A percentile compares a stretch with the other conserved stretches of the same genome.
These are phyloP conservation scores for Euura saliciscinereae DNA, from an alignment of 1,140 invertebrate species.

Conservation along the genomic window DNA sequence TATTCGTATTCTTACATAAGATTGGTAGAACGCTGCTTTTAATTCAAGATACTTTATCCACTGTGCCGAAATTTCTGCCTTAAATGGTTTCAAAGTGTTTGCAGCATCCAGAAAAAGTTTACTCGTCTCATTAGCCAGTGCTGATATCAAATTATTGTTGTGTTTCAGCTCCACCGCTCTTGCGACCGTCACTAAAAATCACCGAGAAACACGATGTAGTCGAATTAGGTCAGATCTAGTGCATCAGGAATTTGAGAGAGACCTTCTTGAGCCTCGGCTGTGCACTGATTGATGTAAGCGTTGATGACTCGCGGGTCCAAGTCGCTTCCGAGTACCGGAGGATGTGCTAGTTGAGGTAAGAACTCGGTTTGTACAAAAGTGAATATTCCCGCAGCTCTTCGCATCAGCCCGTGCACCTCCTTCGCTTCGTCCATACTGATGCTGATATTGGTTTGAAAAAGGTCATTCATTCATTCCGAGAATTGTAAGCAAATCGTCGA, in stretches of 20 bases:
- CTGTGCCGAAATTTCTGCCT: constrained; percentile 65
- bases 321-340: constrained; percentile 63
- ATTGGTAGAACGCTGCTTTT: constrained; percentile 69
- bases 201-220: background rate
- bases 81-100: constrained; percentile 63
- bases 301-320: constrained; percentile 67
- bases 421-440: constrained; percentile 74
- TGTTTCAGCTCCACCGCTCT: constrained; percentile 77
- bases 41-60: constrained; percentile 75
- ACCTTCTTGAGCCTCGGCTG: constrained; percentile 78
- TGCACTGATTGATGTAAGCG: constrained; percentile 73
- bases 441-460: constrained; percentile 37
- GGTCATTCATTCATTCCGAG: too few species aligned
- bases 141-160: constrained; percentile 67
- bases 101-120: constrained; percentile 69
- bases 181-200: constrained; percentile 69
- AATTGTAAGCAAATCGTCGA: constrained; percentile 20
- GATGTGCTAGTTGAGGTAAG: constrained; percentile 58
- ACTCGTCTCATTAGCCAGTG: constrained; percentile 71
- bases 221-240: too few species aligned
- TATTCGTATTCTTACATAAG: constrained; percentile 63
- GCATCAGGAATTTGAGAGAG: background rate
- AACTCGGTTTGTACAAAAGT: constrained; percentile 60
- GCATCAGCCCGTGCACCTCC: constrained; percentile 69
- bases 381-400: constrained; percentile 72